Base-by-base conservation (phyloP, 2,888 invertebrate species). In the Plagodis dolabraria region DNA sequence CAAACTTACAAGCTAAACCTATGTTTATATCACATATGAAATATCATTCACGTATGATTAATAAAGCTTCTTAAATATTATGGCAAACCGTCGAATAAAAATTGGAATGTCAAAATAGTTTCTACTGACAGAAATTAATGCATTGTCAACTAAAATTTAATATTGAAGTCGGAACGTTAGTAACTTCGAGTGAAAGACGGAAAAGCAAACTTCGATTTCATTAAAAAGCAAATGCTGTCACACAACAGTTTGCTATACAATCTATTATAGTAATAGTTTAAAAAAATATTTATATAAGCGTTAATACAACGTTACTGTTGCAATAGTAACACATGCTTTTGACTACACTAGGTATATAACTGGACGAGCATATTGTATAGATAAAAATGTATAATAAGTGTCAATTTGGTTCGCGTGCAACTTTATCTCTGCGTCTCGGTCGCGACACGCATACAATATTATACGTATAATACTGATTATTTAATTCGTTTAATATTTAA, bases 401-500 rank as follows among this genome's bases (percentile, higher is more conserved):
- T 82, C 80, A 77, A 75, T 72, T 67, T 66, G 71, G 70, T 76
- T 83, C 69, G 86, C 87, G 86, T 85, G 84, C 81, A 78, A 70
- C 74, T 72, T 82, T 86, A 89, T 90, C 89, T 82, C 69, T 65
- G 64, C 73, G 72, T 79, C 86, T 88, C 87, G 77, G 77, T 82
- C 80, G 78, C 84, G 79, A 83, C 89, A 90, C 85, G 85, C 87
- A 89, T 84, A 87, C 88, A 85, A 86, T 89, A 89, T 86, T 86
- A 87, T 87, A 89, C 80, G 82, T 87, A 89, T 92, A 92, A 92
- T 92, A 92, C 92, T 92, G 92, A 92, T 92, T 88, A 90, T 92
- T 92, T 88, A 88, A 92, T 92, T 92, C 90, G 72, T 89, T 92
- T 92, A 90, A 92, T 92, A 91, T 92, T 92, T 92, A 91, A 92